phyloP scores from a whole-genome alignment of 1,140 invertebrate species.

The Drosophila nebulosa region DNA sequence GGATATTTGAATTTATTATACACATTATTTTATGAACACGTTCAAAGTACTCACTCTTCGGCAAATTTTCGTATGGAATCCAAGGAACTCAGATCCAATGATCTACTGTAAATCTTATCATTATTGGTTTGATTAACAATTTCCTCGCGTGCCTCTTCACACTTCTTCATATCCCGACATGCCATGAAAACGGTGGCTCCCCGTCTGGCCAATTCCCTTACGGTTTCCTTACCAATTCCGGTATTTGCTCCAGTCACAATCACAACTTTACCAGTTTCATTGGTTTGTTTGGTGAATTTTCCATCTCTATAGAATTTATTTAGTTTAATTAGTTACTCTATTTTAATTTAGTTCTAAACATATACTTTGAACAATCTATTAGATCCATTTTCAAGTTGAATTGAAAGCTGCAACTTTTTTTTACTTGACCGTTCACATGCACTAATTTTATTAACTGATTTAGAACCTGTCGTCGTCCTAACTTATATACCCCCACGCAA shows the following conservation, averaged over 20 bases:
- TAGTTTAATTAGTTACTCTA: not conserved
- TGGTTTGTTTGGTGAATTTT: constrained; percentile 79
- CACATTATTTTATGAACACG: too few species aligned
- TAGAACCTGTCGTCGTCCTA: not conserved
- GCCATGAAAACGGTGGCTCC: constrained; percentile 90
- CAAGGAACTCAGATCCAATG: constrained; percentile 90
- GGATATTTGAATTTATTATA: too few species aligned
- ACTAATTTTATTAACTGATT: too few species aligned
- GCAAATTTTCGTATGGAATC: constrained; percentile 89
- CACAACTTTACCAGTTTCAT: constrained; percentile 86
- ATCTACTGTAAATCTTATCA: constrained; percentile 89
- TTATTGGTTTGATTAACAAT: constrained; percentile 89
- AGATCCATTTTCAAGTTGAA: too few species aligned
- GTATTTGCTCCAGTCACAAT: constrained; percentile 92
- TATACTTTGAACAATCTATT: too few species aligned
- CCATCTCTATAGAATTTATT: constrained; percentile 57
- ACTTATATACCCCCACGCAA: not conserved
- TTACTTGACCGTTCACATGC: too few species aligned
- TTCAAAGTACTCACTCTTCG: constrained; percentile 58
- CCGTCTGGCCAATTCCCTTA: constrained; percentile 86
- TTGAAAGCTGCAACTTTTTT: too few species aligned
- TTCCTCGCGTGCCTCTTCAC: constrained; percentile 86
- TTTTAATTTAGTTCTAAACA: not conserved
- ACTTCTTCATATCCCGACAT: constrained; percentile 87
- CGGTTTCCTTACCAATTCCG: constrained; percentile 92